These are phyloP conservation scores for Meghimatium bilineatum DNA, from an alignment of 2,888 invertebrate species.

Conservation along the genomic window DNA sequence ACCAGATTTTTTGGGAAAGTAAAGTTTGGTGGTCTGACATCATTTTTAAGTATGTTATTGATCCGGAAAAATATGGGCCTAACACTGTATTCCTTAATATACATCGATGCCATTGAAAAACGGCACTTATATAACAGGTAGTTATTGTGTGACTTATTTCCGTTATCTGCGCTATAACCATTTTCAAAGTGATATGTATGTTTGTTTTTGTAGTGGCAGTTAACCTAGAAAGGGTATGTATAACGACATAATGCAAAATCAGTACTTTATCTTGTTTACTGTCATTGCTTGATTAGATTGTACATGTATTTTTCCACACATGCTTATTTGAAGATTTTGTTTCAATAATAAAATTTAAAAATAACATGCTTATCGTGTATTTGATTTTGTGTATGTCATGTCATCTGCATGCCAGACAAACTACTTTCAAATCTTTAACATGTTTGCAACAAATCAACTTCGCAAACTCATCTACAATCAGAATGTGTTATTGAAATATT, in stretches of 20 bases:
- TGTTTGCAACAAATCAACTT: no score
- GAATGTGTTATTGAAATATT: no score
- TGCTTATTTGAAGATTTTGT: conserved; percentile 27
- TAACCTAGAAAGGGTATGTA: neutral
- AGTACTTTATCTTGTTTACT: neutral
- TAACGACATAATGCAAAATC: conserved; percentile 27
- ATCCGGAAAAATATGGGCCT: no score
- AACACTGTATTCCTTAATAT: no score
- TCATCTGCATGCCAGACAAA: neutral
- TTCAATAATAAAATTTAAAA: conserved; percentile 19
- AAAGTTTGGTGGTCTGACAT: no score
- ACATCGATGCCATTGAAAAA: no score
- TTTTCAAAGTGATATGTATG: neutral
- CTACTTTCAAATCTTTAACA: neutral
- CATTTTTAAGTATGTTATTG: no score
- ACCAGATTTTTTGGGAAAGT: no score
- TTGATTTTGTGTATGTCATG: neutral
- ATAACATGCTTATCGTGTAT: conserved; percentile 8
- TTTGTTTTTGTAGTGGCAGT: neutral
- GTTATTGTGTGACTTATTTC: no score
- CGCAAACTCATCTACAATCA: no score
- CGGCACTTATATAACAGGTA: no score
- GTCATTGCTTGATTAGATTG: conserved; percentile 28
- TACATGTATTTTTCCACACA: conserved; percentile 34
- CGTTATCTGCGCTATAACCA: no score